Base-by-base conservation (phyloP, 2,888 invertebrate genomes). In the Ophion costatus region DNA sequence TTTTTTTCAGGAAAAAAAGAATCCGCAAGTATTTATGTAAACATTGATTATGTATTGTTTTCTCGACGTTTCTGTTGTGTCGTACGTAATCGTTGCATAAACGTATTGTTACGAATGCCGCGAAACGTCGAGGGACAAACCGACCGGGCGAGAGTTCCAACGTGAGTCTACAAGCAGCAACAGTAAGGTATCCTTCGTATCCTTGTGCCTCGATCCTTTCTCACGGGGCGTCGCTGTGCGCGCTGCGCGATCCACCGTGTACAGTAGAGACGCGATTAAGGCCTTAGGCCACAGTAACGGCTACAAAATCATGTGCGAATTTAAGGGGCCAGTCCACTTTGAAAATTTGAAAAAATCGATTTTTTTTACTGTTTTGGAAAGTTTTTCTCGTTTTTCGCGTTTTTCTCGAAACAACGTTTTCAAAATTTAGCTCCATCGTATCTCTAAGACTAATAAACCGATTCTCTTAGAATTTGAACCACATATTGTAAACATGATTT, bases 131-230 rank as follows among this genome's bases (percentile, higher is more conserved):
- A 67, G 80, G 45, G 38, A 64, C 29, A 74, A 74, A 66, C 57
- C 29, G 74, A 74, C 45, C 9, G 45, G 61, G 67, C 74, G 67
- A 59, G 74, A 73, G 80, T 80, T 74, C 59, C 66, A 80, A 51
- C 74, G 67, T 29, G 67, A 80, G 74, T 80, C 74, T 67, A 80
- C n/a, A n/a, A 70, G 74, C 80, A 29, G 29, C 42, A 69, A 78
- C 45, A 70, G 56, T 24, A 61, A 64, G 59, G 64, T 83, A 78
- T 78, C 78, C 63, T 83, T 82, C 61, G 74, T 42, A 75, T 75
- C 79, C 75, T 83, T 64, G 79, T 70, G 79, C 17, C 75, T 75
- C 79, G 63, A 56, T 83, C 75, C 79, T 83, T 83, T 83, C 79
- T 83, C 79, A 69, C 69, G 73, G 79, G 75, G 76, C 70, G 75